A percentile compares a stretch with the other conserved stretches of the same genome.
Evolutionary conservation across 2,113 vertebrate genomes (phyloP).

Genomic region (Caloenas nicobarica): DNA sequence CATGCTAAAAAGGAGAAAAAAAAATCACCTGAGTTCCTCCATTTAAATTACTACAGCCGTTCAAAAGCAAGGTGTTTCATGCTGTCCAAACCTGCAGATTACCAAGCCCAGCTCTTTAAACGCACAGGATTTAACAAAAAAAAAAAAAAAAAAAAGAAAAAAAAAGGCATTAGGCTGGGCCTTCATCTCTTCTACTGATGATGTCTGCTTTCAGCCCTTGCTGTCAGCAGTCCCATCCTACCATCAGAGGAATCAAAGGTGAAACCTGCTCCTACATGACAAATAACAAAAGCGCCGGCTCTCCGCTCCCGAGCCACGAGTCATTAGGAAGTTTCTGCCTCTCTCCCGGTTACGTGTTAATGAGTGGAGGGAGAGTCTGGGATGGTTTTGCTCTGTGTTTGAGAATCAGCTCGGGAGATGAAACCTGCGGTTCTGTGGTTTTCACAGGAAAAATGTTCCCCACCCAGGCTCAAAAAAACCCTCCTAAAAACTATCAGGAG

Average conservation of each 20-base stretch:
- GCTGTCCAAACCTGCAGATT: not conserved
- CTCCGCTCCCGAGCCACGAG: not conserved
- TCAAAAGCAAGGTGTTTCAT: not conserved
- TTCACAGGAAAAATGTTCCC: not conserved
- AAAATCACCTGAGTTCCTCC: not conserved
- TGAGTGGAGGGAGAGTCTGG: not conserved
- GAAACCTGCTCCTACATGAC: not conserved
- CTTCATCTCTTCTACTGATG: conserved; percentile 21
- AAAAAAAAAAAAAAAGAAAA: not conserved
- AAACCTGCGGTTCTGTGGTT: not conserved
- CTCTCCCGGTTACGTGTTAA: conserved; percentile 44
- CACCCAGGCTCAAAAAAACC: not conserved
- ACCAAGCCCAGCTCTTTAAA: conserved; percentile 36
- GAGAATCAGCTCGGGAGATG: not conserved
- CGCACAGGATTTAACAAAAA: not conserved
- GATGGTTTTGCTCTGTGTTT: conserved; percentile 11
- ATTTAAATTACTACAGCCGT: not conserved
- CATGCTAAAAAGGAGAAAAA: not conserved
- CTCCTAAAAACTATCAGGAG: rapidly evolving
- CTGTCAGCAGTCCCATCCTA: conserved; percentile 35
- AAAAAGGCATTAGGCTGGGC: not conserved
- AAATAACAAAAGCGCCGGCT: not conserved
- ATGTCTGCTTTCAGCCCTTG: conserved; percentile 32
- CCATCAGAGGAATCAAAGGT: conserved; percentile 52
- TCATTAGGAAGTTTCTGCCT: conserved; percentile 63